phyloP scores from a whole-genome alignment of 1,140 invertebrate species.

The Melipona quadrifasciata region DNA sequence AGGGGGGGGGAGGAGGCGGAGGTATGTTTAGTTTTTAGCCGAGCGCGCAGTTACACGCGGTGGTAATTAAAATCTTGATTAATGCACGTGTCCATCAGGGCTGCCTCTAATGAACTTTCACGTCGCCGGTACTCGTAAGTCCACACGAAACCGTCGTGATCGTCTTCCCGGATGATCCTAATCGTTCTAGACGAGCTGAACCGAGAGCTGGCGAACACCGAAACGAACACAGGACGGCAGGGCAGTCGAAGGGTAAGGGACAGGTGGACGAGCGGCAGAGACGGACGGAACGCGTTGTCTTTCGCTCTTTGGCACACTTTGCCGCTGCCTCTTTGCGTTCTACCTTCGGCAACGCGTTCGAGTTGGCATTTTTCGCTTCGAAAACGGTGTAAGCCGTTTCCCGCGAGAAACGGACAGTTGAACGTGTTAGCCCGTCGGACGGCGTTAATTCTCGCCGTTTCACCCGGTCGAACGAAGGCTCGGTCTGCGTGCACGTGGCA shows the following conservation, averaged over 20 bases:
- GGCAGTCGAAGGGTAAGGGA: not conserved
- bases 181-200: conserved; percentile 36
- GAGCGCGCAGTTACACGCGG: conserved; percentile 75
- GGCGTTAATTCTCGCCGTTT: conserved; percentile 8
- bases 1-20: conserved; percentile 42
- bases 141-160: conserved; percentile 68
- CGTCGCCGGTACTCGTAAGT: conserved; percentile 67
- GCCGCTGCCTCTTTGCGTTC: too few relatives aligned
- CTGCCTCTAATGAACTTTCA: conserved; percentile 71
- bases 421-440: not conserved
- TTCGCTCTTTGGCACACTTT: not conserved
- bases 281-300: conserved; percentile 12
- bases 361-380: not conserved
- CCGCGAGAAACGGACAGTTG: not conserved
- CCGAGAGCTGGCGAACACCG: not conserved
- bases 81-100: conserved; percentile 80
- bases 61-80: conserved; percentile 81
- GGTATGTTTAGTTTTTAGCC: conserved; percentile 79
- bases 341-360: not conserved
- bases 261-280: not conserved
- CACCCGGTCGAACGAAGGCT: not conserved
- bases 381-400: not conserved
- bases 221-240: not conserved
- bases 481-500: not conserved
- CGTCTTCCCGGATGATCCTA: conserved; percentile 57